Base-by-base conservation (phyloP, 1,140 invertebrate genomes). In the Triops cancriformis region DNA sequence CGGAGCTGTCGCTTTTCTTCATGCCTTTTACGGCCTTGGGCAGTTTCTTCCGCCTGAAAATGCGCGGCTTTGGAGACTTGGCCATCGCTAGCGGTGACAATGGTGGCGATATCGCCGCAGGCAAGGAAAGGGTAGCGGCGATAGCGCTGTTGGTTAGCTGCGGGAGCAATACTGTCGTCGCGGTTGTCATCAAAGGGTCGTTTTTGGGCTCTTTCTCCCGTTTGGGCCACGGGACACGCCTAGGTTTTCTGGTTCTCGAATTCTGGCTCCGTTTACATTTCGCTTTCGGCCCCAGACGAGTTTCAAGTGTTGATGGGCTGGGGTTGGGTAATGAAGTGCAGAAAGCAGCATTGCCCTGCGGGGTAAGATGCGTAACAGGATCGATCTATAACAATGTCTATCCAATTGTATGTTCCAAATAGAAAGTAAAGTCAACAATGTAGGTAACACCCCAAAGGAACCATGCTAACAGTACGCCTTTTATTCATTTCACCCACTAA, bases 381-480 rank as follows among this genome's bases (percentile, higher is more conserved):
- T 64, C 51, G 51, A 23, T 23, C 51, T 64, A 64, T 6, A 64
- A 64, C 51, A 64, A 64, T 18, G 18, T n/a, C 51, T 23, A 14
- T 64, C 51, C 10, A 64, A 23, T 64, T 64, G 23, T 18, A n/a
- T 64, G 51, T 64, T 23, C 51, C 51, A 64, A 64, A 64, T 64
- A 0, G 51, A n/a, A 64, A 64, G 14, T 9, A n/a, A 64, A 64
- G 11, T 64, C 2, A 37, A 37, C 2, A 37, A 37, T 37, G 2
- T 37, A 4, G 31, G 31, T 37, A 37, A 23, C 23, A 64, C 51
- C 51, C 51, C 51, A 64, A 64, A 64, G 51, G 10, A n/a, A 64
- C 51, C 51, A 64, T n/a, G 51, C 51, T 64, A 64, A 64, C 51
- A 23, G 51, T 64, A 64, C 51, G 51, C 51, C n/a, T 64, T 64